Percentiles rank a stretch among this genome's conserved stretches.
These are phyloP conservation scores for Aptenodytes forsteri DNA, from an alignment of 2,113 vertebrate species.

Conservation along the genomic window DNA sequence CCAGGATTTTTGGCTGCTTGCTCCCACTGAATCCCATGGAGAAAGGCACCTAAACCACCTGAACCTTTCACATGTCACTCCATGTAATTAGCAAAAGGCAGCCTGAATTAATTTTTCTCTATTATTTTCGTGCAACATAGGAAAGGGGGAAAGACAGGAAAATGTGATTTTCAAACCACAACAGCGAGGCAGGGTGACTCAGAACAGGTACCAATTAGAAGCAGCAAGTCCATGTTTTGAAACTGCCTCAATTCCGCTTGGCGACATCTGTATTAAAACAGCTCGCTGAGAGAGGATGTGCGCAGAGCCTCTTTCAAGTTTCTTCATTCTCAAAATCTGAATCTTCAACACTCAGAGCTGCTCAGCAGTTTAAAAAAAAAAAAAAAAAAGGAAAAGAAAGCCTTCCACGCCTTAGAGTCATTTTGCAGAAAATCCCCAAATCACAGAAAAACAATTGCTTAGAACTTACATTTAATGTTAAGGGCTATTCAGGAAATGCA, in stretches of 20 bases:
- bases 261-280: background rate
- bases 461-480: slow-evolving; percentile 73
- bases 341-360: background rate
- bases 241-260: background rate
- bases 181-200: background rate
- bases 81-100: background rate
- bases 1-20: background rate
- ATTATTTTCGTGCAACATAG: background rate
- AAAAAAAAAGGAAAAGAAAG: background rate
- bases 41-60: background rate
- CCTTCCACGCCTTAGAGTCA: background rate
- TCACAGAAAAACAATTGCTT: slow-evolving; percentile 56
- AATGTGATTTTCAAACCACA: background rate
- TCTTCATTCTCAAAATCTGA: background rate
- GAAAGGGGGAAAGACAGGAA: background rate
- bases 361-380: background rate
- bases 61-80: background rate
- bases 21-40: background rate
- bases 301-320: background rate
- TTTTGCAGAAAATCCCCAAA: slow-evolving; percentile 29
- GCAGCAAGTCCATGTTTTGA: background rate
- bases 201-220: background rate
- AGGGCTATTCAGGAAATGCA: slow-evolving; percentile 58
- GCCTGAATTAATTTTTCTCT: background rate
- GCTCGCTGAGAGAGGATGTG: background rate